Base-by-base conservation (phyloP, 64 coral and sea anemone genomes). In the Orbicella faveolata region DNA sequence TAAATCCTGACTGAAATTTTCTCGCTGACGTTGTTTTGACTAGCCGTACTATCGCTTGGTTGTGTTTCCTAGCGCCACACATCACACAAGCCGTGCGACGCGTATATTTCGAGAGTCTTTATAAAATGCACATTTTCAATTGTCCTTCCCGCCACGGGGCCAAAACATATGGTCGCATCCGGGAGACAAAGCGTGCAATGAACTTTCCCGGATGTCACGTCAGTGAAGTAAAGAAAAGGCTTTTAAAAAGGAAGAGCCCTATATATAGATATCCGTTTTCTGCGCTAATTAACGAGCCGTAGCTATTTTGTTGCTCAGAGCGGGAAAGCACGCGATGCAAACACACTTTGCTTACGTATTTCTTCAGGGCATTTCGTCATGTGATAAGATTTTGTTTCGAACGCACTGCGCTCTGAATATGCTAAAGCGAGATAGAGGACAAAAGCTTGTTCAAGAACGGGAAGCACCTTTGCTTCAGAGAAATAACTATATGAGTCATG, bases 41-140 rank as follows among this genome's bases (percentile, higher is more conserved):
- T 84, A 6, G 1, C 11, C 21, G 0, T 52, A 72, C 9, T 69
- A 25, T 9, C 82, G 82, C 65, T 63, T 84, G 63, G 63, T 72
- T 20, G 63, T 70, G 82, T 70, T 52, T 84, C 64, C 39, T 70
- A 84, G 82, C 64, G 65, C 82, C 37, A 84, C 65, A 67, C 34
- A 67, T 83, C 63, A 52, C 82, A 72, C 36, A n/a, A 13, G 18
- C 82, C 34, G 65, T 48, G 82, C 65, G 82, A 52, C 82, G 82
- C 82, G 66, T 72, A 57, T 57, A 84, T 84, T 84, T 70, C 82
- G 44, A 70, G 72, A 70, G 70, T 84, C 82, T 72, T 84, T 84
- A 53, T 84, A 52, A 84, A 84, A 51, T 84, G 80, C 80, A 68
- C 80, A 67, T 83, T 83, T 83, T 83, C 62, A 83, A 83, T 83